Base-by-base conservation (phyloP, 1,140 invertebrate species). In the Cryptotermes secundus region DNA sequence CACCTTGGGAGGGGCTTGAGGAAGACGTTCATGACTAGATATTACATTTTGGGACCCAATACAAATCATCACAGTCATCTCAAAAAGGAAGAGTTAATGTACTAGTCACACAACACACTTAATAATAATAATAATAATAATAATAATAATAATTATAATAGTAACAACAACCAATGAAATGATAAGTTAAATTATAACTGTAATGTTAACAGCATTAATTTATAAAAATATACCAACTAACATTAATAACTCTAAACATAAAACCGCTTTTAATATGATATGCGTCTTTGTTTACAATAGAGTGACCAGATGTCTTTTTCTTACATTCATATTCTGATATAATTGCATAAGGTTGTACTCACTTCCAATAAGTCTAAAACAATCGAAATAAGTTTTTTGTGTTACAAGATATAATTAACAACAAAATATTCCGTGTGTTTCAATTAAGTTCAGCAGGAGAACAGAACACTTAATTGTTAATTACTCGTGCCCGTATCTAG, bases 41-140 rank as follows among this genome's bases (percentile, higher is more conserved):
- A 83, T 83, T 79, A 35, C 83, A 83, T n/a, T 72, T 72, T 72
- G 83, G 59, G 83, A 79, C 12, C 59, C 72, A 59, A 83, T 79
- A 59, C n/a, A 83, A 65, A 81, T 81, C 83, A 83, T 83, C 83
- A 83, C 83, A 83, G 83, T 65, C 83, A 83, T 83, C 24, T 34
- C 45, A 34, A 65, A 72, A 83, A 26, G n/a, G 34, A 72, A 72
- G 26, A 26, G n/a, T 72, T 31, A 31, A n/a, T 72, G n/a, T n/a
- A 31, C n/a, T 9, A 72, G 26, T 72, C 59, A 31, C 59, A 72
- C n/a, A 31, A 9, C 59, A 72, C 59, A 7, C 59, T 72, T 31
- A n/a, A 26, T 72, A 31, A n/a, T 72, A 72, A 72, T 14, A 31
- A 72, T 72, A 72, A 72, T n/a, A n/a, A n/a, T 31, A n/a, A 26